Conservation (phyloP, 2,888 invertebrate genomes). For the Nephrotoma guestfalica region DNA sequence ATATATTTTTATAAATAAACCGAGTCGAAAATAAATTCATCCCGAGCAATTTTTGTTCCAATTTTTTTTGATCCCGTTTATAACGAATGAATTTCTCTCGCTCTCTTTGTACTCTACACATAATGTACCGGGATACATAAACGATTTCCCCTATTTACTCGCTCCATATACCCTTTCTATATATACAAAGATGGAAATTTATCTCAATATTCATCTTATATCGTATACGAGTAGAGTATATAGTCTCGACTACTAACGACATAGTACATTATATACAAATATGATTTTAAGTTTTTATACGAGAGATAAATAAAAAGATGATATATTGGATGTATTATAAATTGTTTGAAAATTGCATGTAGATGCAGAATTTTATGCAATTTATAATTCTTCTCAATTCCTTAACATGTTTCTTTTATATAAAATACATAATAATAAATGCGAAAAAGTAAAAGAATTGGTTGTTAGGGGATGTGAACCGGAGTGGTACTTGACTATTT, state of each 20-base stretch:
- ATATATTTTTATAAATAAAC: background rate
- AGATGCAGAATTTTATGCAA: background rate
- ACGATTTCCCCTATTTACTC: background rate
- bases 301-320: background rate
- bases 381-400: background rate
- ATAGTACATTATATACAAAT: background rate
- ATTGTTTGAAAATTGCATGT: background rate
- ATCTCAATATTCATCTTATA: background rate
- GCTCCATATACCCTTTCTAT: background rate
- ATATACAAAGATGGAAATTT: background rate
- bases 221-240: background rate
- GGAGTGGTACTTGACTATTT: no score
- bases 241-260: background rate
- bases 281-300: background rate
- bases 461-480: background rate
- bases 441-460: background rate
- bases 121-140: background rate
- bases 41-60: background rate
- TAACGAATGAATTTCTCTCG: background rate
- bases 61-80: background rate
- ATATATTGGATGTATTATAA: background rate
- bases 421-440: background rate
- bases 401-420: background rate
- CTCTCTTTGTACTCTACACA: background rate
- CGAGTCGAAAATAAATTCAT: background rate